A percentile compares a stretch with the other conserved stretches of the same genome.
Conservation (phyloP, 2,113 vertebrate genomes). For the Trematomus loennbergii region DNA sequence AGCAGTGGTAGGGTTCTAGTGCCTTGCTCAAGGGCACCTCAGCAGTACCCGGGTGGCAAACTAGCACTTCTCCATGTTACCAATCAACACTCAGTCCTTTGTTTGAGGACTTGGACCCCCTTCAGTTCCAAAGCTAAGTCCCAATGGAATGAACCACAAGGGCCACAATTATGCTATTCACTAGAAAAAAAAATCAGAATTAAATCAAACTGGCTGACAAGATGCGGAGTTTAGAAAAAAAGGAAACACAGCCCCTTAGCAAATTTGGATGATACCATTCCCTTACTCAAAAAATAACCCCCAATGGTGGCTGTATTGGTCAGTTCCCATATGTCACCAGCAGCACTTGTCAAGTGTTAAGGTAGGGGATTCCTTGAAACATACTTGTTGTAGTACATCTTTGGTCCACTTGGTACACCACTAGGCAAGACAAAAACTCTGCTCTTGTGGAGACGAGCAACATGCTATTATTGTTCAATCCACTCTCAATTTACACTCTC, state of each 20-base stretch:
- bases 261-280: not conserved
- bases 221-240: not conserved
- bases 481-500: no score
- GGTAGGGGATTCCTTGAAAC: not conserved
- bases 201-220: not conserved
- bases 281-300: not conserved
- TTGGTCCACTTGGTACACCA: not conserved
- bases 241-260: not conserved
- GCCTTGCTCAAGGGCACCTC: no score
- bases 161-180: no score
- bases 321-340: not conserved
- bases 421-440: not conserved
- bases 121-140: no score
- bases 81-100: no score
- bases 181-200: not conserved
- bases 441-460: no score
- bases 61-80: no score
- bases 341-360: not conserved
- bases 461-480: not conserved
- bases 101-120: no score
- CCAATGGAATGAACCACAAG: no score
- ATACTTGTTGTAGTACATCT: not conserved
- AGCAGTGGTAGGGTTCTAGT: no score
- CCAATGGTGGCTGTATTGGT: no score
- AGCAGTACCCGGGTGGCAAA: no score